These are phyloP conservation scores for Allygus modestus DNA, from an alignment of 2,888 invertebrate species.

Conservation along the genomic window DNA sequence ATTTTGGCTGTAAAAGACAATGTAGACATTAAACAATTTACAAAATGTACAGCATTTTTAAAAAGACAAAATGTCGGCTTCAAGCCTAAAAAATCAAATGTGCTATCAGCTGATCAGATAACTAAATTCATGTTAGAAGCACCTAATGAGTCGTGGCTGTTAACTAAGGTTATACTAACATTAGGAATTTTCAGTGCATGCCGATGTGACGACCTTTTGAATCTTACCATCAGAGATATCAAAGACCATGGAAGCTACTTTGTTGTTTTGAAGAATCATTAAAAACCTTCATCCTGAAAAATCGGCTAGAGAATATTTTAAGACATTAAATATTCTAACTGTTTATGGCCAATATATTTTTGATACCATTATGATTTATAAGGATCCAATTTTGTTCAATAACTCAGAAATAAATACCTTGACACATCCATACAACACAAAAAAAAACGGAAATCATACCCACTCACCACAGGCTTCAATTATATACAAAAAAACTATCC, in stretches of 20 bases:
- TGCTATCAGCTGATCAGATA: conserved; percentile 27
- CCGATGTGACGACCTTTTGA: conserved; percentile 10
- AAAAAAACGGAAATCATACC: too few species aligned
- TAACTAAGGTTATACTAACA: neutral
- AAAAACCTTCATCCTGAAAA: too few species aligned
- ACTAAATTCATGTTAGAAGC: conserved; percentile 32
- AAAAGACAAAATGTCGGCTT: conserved; percentile 30
- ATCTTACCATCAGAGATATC: conserved; percentile 4
- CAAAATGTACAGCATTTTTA: conserved; percentile 37
- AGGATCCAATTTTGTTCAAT: too few species aligned
- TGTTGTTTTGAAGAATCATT: neutral
- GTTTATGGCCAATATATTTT: too few species aligned
- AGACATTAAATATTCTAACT: too few species aligned
- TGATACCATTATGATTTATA: too few species aligned
- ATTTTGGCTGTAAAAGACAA: conserved; percentile 6
- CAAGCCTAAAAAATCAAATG: conserved; percentile 48
- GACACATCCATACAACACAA: too few species aligned
- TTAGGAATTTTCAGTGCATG: conserved; percentile 34
- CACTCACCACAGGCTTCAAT: too few species aligned
- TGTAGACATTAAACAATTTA: conserved; percentile 38
- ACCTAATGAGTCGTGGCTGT: too few species aligned
- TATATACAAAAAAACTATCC: too few species aligned
- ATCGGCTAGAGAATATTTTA: too few species aligned
- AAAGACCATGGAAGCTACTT: conserved; percentile 40
- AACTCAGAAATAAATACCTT: too few species aligned